phyloP scores from a whole-genome alignment of 2,113 vertebrate genomes.

The Eonycteris spelaea region DNA sequence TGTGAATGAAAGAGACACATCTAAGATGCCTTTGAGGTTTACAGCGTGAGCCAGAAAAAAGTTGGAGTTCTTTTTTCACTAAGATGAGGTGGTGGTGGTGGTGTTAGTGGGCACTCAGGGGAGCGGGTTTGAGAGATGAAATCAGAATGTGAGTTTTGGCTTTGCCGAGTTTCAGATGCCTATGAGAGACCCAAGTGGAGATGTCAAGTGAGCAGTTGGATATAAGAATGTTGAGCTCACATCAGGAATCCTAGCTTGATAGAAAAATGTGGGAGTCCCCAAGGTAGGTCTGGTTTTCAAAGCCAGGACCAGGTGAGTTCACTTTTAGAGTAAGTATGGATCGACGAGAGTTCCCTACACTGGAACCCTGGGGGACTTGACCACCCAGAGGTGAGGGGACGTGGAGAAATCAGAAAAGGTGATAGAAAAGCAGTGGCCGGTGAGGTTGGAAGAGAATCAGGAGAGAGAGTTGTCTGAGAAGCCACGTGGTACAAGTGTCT shows the following conservation, averaged over 20 bases:
- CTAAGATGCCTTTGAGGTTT: too few species aligned
- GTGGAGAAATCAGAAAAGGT: neutral
- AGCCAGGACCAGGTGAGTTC: neutral
- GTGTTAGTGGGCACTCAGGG: too few species aligned
- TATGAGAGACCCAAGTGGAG: neutral
- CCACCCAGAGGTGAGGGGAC: neutral
- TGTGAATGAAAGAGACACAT: too few species aligned
- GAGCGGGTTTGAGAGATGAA: neutral
- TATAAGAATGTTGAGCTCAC: neutral
- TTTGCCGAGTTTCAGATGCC: neutral
- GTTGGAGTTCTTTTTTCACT: too few species aligned
- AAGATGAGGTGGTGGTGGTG: too few species aligned
- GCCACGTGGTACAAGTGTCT: neutral
- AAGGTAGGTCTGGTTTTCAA: neutral
- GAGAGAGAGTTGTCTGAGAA: neutral
- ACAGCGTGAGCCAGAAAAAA: too few species aligned
- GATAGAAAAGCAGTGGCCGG: neutral
- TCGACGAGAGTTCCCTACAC: neutral
- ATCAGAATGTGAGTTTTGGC: neutral
- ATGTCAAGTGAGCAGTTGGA: neutral
- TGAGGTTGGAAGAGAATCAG: neutral
- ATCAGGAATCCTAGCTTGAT: neutral
- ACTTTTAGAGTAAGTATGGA: neutral
- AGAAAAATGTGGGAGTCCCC: neutral
- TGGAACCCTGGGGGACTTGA: neutral